A percentile compares a stretch with the other conserved stretches of the same genome.
phyloP scores from a whole-genome alignment of 1,140 invertebrate genomes.

The Camponotus vicinus region DNA sequence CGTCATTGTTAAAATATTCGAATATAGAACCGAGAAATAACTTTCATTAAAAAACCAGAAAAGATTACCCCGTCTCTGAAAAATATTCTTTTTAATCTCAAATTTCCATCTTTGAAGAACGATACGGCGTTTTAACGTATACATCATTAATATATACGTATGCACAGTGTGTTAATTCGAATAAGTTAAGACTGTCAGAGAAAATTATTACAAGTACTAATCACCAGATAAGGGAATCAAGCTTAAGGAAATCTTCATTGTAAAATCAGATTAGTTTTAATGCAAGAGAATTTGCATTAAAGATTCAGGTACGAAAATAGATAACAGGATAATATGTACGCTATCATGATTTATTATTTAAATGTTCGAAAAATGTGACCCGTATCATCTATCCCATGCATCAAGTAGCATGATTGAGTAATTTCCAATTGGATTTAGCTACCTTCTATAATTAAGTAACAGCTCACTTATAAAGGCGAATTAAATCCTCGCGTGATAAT shows the following conservation, averaged over 20 bases:
- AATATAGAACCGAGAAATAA: background rate
- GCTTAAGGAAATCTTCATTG: conserved; percentile 24
- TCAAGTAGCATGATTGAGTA: conserved; percentile 40
- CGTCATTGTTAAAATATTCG: background rate
- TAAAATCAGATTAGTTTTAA: conserved; percentile 1
- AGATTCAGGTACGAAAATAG: conserved; percentile 34
- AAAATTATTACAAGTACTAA: conserved; percentile 35
- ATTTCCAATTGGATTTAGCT: conserved; percentile 38
- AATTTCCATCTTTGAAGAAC: background rate
- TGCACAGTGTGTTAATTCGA: background rate
- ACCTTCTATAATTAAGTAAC: conserved; percentile 40
- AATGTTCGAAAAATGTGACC: background rate
- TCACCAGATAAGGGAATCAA: conserved; percentile 9
- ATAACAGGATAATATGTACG: background rate
- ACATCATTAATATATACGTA: background rate
- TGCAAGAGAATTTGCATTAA: conserved; percentile 31
- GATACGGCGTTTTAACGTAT: background rate
- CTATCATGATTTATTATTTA: background rate
- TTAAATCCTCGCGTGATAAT: conserved; percentile 58
- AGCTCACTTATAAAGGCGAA: conserved; percentile 47
- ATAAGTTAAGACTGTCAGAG: background rate
- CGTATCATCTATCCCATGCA: background rate
- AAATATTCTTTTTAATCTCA: background rate
- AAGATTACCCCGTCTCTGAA: background rate
- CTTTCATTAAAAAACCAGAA: background rate